phyloP scores from a whole-genome alignment of 1,140 invertebrate species.

The Hypsibius dujardini region DNA sequence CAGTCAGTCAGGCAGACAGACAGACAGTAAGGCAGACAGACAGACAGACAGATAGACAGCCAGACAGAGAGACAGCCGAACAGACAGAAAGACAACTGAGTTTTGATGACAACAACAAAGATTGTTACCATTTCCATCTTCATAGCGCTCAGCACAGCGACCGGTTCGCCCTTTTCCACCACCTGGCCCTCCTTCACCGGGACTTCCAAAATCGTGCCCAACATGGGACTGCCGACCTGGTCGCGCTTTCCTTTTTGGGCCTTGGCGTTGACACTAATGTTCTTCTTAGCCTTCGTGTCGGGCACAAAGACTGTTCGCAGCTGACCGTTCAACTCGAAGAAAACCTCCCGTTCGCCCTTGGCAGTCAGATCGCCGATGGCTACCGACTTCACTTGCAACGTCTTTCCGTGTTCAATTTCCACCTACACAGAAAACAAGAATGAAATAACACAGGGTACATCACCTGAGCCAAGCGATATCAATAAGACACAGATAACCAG shows the following conservation, averaged over 20 bases:
- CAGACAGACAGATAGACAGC: no score
- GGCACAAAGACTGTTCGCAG: slow-evolving; percentile 76
- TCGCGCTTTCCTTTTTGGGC: slow-evolving; percentile 66
- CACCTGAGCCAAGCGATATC: no score
- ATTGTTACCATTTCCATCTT: slow-evolving; percentile 99
- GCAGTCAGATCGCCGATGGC: slow-evolving; percentile 77
- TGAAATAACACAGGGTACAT: no score
- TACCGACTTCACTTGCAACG: slow-evolving; percentile 75
- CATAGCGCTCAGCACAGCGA: slow-evolving; percentile 93
- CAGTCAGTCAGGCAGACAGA: no score
- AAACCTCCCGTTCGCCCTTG: slow-evolving; percentile 81
- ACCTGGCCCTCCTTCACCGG: slow-evolving; percentile 59
- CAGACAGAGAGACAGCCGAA: no score
- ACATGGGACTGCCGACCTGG: slow-evolving; percentile 93
- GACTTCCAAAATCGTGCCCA: slow-evolving; percentile 69
- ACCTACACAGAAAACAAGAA: slow-evolving; percentile 41
- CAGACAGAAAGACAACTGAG: no score
- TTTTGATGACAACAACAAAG: no score
- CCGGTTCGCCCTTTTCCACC: slow-evolving; percentile 74
- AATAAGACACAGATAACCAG: no score
- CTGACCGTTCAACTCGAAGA: slow-evolving; percentile 98
- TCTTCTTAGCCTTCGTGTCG: slow-evolving; percentile 77
- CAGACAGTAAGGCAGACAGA: no score
- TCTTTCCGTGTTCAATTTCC: slow-evolving; percentile 85
- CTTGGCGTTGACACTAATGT: slow-evolving; percentile 83